phyloP scores from a whole-genome alignment of 2,797 vertebrate species.

The Typhlichthys subterraneus region DNA sequence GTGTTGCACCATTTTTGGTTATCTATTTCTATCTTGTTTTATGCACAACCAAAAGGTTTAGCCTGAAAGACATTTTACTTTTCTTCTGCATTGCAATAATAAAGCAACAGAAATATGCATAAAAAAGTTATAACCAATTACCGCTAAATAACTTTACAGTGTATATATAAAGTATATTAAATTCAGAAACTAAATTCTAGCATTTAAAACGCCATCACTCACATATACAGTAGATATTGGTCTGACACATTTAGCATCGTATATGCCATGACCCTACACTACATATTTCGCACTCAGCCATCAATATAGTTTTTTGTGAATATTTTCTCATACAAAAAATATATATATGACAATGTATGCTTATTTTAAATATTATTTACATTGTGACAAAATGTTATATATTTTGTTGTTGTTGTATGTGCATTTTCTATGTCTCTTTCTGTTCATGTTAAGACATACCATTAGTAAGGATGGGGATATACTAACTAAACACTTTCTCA shows the following conservation, averaged over 20 bases:
- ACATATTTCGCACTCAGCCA: slow-evolving; percentile 60
- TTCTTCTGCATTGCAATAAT: no score
- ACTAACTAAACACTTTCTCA: slow-evolving; percentile 4
- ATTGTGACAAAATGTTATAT: slow-evolving; percentile 40
- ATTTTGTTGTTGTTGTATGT: slow-evolving; percentile 16
- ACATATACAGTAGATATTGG: slow-evolving; percentile 61
- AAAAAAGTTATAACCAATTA: no score
- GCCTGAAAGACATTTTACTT: no score
- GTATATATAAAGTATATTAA: slow-evolving; percentile 50
- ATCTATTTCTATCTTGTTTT: no score
- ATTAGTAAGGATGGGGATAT: neutral
- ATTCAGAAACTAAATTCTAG: slow-evolving; percentile 65
- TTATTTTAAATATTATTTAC: slow-evolving; percentile 73
- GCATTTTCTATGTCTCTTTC: slow-evolving; percentile 23
- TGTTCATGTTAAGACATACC: slow-evolving; percentile 6
- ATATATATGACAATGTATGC: slow-evolving; percentile 67
- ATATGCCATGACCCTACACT: slow-evolving; percentile 60
- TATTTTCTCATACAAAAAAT: slow-evolving; percentile 69
- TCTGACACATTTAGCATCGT: slow-evolving; percentile 63
- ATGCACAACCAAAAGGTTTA: no score
- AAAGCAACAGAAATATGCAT: no score
- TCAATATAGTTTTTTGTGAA: slow-evolving; percentile 62
- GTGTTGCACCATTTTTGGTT: no score
- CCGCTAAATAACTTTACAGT: no score
- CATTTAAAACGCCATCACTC: slow-evolving; percentile 66